Evolutionary conservation across 2,797 vertebrate genomes (phyloP).

Genomic region (Euphonia xanthogaster): DNA sequence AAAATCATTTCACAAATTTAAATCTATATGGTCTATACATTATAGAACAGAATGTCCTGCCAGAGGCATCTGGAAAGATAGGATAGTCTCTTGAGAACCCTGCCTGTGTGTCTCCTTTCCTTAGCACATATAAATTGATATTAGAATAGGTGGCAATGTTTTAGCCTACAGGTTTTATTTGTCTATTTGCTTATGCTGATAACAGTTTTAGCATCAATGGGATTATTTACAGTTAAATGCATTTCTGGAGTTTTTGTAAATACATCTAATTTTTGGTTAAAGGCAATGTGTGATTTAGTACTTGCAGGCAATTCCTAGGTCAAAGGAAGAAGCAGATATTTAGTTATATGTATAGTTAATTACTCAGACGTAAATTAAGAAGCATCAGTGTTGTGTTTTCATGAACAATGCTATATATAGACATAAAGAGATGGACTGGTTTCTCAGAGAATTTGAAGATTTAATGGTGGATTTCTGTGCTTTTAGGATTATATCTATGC

Average conservation of each 20-base stretch:
- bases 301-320: not conserved
- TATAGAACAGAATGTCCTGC: not conserved
- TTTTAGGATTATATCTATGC: not conserved
- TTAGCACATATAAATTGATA: not conserved
- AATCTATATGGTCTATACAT: not conserved
- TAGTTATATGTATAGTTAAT: not conserved
- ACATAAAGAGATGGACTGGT: not conserved
- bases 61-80: not conserved
- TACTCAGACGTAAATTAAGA: not conserved
- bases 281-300: not conserved
- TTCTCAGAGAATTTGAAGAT: not conserved
- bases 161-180: not conserved
- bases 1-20: not conserved
- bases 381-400: not conserved
- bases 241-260: not conserved
- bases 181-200: not conserved
- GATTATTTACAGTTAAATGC: not conserved
- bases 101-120: not conserved
- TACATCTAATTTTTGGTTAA: not conserved
- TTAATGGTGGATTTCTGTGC: not conserved
- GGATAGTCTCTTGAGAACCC: not conserved
- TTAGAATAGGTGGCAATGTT: not conserved
- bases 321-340: not conserved
- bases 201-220: not conserved
- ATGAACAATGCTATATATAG: not conserved